These are phyloP conservation scores for Morpho deidamia DNA, from an alignment of 2,888 invertebrate genomes.

Conservation along the genomic window DNA sequence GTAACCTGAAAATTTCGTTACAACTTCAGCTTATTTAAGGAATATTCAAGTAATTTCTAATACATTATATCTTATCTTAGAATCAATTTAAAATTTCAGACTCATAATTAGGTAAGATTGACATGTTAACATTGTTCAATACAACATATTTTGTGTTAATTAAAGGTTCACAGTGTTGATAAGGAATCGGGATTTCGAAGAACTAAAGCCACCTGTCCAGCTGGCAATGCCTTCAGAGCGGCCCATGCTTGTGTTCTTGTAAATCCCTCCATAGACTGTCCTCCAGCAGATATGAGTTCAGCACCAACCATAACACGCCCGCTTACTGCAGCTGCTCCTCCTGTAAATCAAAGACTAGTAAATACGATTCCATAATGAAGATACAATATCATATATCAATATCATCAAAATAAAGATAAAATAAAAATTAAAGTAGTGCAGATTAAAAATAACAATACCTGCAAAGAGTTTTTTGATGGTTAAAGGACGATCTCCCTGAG, in stretches of 20 bases:
- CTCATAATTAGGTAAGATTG: no score
- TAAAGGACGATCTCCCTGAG: conserved; percentile 92
- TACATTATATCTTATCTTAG: no score
- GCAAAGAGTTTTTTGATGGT: conserved; percentile 95
- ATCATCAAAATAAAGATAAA: no score
- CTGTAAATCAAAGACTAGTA: conserved; percentile 57
- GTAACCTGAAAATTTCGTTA: neutral
- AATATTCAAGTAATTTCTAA: neutral
- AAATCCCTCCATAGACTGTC: conserved; percentile 87
- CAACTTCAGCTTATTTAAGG: neutral
- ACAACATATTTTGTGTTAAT: no score
- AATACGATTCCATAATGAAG: neutral
- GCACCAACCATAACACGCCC: conserved; percentile 91
- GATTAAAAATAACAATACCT: conserved; percentile 82
- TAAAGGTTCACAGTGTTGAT: neutral
- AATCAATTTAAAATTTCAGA: no score
- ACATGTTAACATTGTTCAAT: no score
- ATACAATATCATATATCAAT: neutral
- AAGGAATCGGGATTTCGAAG: conserved; percentile 51
- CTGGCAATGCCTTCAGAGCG: conserved; percentile 91
- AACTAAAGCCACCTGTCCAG: conserved; percentile 86
- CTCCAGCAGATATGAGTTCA: conserved; percentile 91
- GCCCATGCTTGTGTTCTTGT: conserved; percentile 98
- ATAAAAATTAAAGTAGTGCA: no score
- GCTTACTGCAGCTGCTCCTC: conserved; percentile 93